phyloP scores from a whole-genome alignment of 2,888 invertebrate genomes.

The Zele albiditarsus region DNA sequence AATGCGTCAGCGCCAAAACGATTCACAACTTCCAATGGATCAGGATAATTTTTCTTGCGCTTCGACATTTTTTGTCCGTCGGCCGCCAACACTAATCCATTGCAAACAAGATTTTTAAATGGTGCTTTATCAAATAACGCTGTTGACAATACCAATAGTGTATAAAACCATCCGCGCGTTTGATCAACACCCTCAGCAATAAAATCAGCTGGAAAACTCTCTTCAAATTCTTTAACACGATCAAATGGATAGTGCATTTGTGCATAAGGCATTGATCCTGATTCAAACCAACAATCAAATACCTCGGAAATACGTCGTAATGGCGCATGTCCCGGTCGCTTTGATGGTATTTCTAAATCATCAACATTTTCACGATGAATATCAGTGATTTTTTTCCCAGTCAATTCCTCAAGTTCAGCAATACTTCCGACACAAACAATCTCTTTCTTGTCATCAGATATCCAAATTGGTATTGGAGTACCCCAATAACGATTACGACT shows the following conservation, averaged over 20 bases:
- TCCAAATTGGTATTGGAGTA: conserved; percentile 98
- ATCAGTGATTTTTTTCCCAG: conserved; percentile 88
- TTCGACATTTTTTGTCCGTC: conserved; percentile 99
- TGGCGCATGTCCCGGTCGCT: conserved; percentile 86
- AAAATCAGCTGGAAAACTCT: conserved; percentile 97
- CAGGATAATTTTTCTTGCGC: conserved; percentile 98
- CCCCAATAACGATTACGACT: conserved; percentile 99
- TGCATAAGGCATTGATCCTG: conserved; percentile 99
- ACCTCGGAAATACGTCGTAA: conserved; percentile 92
- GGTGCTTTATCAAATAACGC: conserved; percentile 96
- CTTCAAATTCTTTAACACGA: conserved; percentile 89
- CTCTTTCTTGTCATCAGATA: conserved; percentile 92
- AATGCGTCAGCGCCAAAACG: conserved; percentile 98
- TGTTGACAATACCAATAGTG: conserved; percentile 96
- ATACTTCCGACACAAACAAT: conserved; percentile 96
- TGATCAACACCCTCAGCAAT: conserved; percentile 99
- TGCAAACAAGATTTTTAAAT: conserved; percentile 97
- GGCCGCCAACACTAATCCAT: conserved; percentile 94
- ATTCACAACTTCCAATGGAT: conserved; percentile 91
- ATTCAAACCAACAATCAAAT: conserved; percentile 99
- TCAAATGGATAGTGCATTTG: conserved; percentile 98
- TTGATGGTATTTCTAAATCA: conserved; percentile 92
- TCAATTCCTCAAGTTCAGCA: conserved; percentile 88
- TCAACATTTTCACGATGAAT: conserved; percentile 97
- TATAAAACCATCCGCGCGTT: conserved; percentile 99